phyloP scores from a whole-genome alignment of 1,140 invertebrate species.

The Agrypnia vestita region DNA sequence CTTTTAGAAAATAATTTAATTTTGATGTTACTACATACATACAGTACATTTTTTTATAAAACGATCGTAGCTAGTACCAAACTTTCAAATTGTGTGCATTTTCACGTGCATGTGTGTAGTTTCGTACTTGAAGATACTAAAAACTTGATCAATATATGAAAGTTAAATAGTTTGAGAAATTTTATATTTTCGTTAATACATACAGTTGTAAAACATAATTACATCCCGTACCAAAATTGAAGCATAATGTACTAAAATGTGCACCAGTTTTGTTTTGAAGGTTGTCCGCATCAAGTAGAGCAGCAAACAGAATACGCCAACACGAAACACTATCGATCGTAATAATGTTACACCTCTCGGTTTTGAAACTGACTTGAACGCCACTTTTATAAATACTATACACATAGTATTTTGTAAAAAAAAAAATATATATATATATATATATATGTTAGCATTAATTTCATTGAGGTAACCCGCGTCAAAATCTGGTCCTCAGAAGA shows the following conservation, averaged over 20 bases:
- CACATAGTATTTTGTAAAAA: too few relatives aligned
- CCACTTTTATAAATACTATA: too few relatives aligned
- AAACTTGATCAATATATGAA: not conserved
- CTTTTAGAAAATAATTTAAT: too few relatives aligned
- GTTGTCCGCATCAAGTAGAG: not conserved
- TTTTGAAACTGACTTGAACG: too few relatives aligned
- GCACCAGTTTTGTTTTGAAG: constrained; percentile 24
- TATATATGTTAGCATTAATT: too few relatives aligned
- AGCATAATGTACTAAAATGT: not conserved
- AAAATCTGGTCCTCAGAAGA: too few relatives aligned
- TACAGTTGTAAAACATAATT: constrained; percentile 36
- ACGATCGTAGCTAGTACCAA: not conserved
- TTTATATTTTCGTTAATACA: constrained; percentile 21
- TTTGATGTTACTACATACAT: too few relatives aligned
- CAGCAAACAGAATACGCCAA: constrained; percentile 26
- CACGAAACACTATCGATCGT: constrained; percentile 30
- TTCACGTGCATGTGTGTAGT: too few relatives aligned
- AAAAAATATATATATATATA: too few relatives aligned
- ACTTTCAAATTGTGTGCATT: not conserved
- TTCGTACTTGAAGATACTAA: constrained; percentile 3
- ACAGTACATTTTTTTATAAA: too few relatives aligned
- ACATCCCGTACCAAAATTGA: constrained; percentile 1
- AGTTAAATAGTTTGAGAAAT: constrained; percentile 15
- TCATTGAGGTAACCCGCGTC: too few relatives aligned
- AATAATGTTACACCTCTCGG: too few relatives aligned